A percentile compares a stretch with the other conserved stretches of the same genome.
These are phyloP conservation scores for Microdon myrmicae DNA, from an alignment of 2,888 invertebrate genomes.

Conservation along the genomic window DNA sequence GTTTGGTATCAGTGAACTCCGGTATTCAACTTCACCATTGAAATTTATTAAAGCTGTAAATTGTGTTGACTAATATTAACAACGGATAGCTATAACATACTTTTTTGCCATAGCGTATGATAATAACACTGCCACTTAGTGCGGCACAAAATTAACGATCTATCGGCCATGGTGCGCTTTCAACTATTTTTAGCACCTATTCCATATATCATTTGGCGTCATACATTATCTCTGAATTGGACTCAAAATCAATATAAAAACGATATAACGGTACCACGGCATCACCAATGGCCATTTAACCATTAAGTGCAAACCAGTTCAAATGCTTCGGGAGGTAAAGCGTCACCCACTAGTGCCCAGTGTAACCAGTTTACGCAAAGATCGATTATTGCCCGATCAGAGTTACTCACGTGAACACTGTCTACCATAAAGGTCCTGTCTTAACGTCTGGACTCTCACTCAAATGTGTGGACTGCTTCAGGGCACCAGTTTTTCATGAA, in stretches of 20 bases:
- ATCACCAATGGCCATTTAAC: constrained; percentile 46
- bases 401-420: constrained; percentile 24
- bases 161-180: constrained; percentile 34
- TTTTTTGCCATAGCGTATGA: constrained; percentile 32
- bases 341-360: constrained; percentile 24
- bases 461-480: constrained; percentile 22
- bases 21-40: no score
- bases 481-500: constrained; percentile 11
- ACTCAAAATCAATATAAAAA: constrained; percentile 19
- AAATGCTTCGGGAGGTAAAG: constrained; percentile 14
- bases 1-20: no score
- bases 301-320: constrained; percentile 50
- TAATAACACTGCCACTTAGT: constrained; percentile 48
- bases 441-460: constrained; percentile 7
- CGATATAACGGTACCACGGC: constrained; percentile 1
- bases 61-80: constrained; percentile 28
- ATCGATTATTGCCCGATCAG: constrained; percentile 27
- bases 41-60: no score
- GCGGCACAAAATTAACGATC: constrained; percentile 37
- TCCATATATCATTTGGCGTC: constrained; percentile 50
- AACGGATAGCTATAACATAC: constrained; percentile 34
- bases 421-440: constrained; percentile 20
- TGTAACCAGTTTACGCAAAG: constrained; percentile 33
- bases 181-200: constrained; percentile 47
- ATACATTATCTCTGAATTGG: constrained; percentile 46